Evolutionary conservation across 1,140 invertebrate genomes (phyloP).

Genomic region (Nephila pilipes): DNA sequence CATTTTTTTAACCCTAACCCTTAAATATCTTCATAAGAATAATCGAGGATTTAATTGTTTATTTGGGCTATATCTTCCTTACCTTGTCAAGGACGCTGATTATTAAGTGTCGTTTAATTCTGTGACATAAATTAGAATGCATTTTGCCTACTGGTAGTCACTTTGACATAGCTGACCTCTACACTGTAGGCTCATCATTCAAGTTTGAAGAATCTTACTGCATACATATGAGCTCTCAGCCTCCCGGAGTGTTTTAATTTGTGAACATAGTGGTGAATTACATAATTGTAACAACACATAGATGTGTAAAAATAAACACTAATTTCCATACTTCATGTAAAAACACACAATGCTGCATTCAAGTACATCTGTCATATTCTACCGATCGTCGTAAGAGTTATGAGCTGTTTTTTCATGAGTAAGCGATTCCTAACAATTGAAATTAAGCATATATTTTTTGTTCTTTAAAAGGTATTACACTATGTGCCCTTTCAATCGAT

Average conservation of each 20-base stretch:
- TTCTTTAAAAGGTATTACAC: too few relatives aligned
- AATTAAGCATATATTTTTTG: too few relatives aligned
- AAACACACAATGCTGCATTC: too few relatives aligned
- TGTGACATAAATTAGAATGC: conserved; percentile 33
- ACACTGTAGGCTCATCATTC: not conserved
- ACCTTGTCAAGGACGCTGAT: conserved; percentile 36
- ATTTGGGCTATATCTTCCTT: conserved; percentile 39
- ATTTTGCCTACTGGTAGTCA: not conserved
- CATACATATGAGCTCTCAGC: not conserved
- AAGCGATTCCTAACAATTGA: too few relatives aligned
- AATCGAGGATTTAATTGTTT: conserved; percentile 31
- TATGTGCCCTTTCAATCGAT: too few relatives aligned
- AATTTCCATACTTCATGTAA: too few relatives aligned
- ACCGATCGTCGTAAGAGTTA: too few relatives aligned
- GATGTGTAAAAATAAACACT: not conserved
- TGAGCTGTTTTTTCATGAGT: too few relatives aligned
- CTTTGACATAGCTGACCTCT: not conserved
- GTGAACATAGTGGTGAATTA: not conserved
- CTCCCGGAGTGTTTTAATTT: not conserved
- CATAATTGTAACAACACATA: not conserved
- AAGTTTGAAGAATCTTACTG: not conserved
- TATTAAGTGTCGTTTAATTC: conserved; percentile 7
- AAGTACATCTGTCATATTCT: too few relatives aligned
- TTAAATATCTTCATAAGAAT: not conserved
- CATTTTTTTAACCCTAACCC: not conserved